Evolutionary conservation across 2,888 invertebrate genomes (phyloP).

Genomic region (Chouioia cunea): DNA sequence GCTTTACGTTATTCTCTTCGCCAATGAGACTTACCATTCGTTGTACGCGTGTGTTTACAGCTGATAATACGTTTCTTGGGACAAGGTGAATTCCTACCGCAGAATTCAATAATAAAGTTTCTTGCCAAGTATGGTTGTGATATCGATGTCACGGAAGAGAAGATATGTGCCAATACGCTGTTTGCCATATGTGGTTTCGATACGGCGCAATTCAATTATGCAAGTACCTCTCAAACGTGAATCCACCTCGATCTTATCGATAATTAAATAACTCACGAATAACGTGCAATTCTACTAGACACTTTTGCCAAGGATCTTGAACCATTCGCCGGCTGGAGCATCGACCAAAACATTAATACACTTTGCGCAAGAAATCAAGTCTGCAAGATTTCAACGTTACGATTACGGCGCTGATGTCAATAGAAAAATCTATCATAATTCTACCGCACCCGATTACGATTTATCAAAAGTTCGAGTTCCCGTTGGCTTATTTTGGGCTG

Average conservation of each 20-base stretch:
- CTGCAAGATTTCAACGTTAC: slow-evolving; percentile 75
- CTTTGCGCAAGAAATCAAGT: slow-evolving; percentile 75
- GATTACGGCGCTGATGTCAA: slow-evolving; percentile 78
- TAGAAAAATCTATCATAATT: slow-evolving; percentile 72
- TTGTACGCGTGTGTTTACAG: slow-evolving; percentile 10
- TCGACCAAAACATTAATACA: slow-evolving; percentile 81
- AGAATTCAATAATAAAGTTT: slow-evolving; percentile 73
- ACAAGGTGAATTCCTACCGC: slow-evolving; percentile 80
- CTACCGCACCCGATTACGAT: slow-evolving; percentile 75
- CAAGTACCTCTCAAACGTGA: slow-evolving; percentile 55
- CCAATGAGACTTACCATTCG: not conserved
- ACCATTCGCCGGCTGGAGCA: slow-evolving; percentile 80
- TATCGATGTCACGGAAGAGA: slow-evolving; percentile 69
- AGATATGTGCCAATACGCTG: slow-evolving; percentile 80
- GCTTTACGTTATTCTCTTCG: not conserved
- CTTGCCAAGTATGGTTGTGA: slow-evolving; percentile 76
- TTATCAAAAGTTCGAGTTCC: slow-evolving; percentile 75
- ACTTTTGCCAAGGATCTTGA: slow-evolving; percentile 77
- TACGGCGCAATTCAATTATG: slow-evolving; percentile 75
- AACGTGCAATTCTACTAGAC: slow-evolving; percentile 48
- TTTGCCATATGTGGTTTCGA: slow-evolving; percentile 83
- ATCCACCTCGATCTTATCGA: not conserved
- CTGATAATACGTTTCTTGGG: slow-evolving; percentile 75
- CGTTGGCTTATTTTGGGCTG: slow-evolving; percentile 75
- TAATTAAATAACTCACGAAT: not conserved